Evolutionary conservation across 1,140 invertebrate species (phyloP), one percentile per base, ranked within the genome.

Genomic region (Bombus fervidus): DNA sequence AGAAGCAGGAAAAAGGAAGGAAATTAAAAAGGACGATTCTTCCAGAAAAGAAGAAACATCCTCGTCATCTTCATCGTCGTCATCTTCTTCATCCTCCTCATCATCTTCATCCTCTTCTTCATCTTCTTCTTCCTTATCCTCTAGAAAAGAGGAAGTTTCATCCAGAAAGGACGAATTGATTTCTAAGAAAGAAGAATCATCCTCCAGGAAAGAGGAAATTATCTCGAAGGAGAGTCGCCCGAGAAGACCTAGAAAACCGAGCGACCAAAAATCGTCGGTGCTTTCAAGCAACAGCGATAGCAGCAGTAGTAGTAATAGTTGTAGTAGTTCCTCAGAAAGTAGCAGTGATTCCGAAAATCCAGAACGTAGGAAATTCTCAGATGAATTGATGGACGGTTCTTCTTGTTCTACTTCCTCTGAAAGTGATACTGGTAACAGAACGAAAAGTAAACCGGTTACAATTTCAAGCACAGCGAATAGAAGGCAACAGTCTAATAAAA

Each of bases 321-420:
- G 92, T 73, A 94, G 92, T 28, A 95, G 94, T 64, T 94, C 94
- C 9, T 93, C 93, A 1, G 94, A 94, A 10, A 95, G 93, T 66
- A 95, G 94, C 59, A 95, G 94, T 47, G 94, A 95, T 81, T 93
- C 94, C 0, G 94, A 95, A 57, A 93, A 94, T 15, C 79, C 87
- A 72, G 47, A 43, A 8, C 84, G 57, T 79, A 89, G 73, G 59
- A 89, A 53, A 22, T 76, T 74, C 1, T 81, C 89, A 10, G 86
- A 82, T 69, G 82, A 53, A 28, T 9, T 85, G 6, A 94, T 94
- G 37, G 93, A 95, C 12, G 88, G 87, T 18, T 90, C 92, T 39
- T 94, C 92, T 4, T 93, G 92, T n/a, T 92, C 90, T 10, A 94
- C 94, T 0, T 94, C 93, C 18, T 95, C 94, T 4, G 95, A 95